Percentiles rank a stretch among this genome's conserved stretches.
Conservation (phyloP, 1,140 invertebrate genomes). For the Diabrotica undecimpunctata region DNA sequence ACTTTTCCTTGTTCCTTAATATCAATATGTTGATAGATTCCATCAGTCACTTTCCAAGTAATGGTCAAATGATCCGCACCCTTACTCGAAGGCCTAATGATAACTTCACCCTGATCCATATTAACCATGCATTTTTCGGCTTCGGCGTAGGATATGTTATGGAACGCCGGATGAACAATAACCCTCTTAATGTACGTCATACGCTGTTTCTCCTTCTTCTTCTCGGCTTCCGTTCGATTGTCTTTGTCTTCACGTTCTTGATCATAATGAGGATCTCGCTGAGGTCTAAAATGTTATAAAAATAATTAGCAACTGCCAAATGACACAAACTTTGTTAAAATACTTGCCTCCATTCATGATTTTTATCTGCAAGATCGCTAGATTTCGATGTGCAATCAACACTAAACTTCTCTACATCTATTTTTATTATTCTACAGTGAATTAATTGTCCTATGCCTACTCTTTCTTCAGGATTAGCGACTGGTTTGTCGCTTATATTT, state of each 20-base stretch:
- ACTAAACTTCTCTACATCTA: slow-evolving; percentile 91
- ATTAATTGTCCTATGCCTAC: slow-evolving; percentile 85
- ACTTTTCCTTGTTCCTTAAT: slow-evolving; percentile 94
- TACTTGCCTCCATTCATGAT: slow-evolving; percentile 80
- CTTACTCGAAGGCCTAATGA: slow-evolving; percentile 92
- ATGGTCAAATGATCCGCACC: slow-evolving; percentile 94
- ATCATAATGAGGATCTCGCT: slow-evolving; percentile 91
- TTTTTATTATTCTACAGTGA: slow-evolving; percentile 91
- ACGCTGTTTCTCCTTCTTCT: slow-evolving; percentile 73
- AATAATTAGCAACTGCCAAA: background rate
- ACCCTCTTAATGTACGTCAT: slow-evolving; percentile 90
- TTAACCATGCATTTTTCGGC: slow-evolving; percentile 85
- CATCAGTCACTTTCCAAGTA: slow-evolving; percentile 96
- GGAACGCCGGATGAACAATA: slow-evolving; percentile 96
- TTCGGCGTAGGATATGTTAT: slow-evolving; percentile 93
- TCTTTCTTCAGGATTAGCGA: slow-evolving; percentile 88
- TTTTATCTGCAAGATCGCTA: slow-evolving; percentile 88
- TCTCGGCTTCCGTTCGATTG: slow-evolving; percentile 71
- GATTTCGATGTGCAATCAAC: slow-evolving; percentile 92
- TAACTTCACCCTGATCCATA: slow-evolving; percentile 95
- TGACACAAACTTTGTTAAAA: slow-evolving; percentile 8
- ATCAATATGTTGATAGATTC: slow-evolving; percentile 94
- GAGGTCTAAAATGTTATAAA: slow-evolving; percentile 56
- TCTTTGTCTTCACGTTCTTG: slow-evolving; percentile 81
- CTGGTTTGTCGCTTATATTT: slow-evolving; percentile 91